Evolutionary conservation across 2,113 vertebrate genomes (phyloP).

Genomic region (Charadrius vociferus): DNA sequence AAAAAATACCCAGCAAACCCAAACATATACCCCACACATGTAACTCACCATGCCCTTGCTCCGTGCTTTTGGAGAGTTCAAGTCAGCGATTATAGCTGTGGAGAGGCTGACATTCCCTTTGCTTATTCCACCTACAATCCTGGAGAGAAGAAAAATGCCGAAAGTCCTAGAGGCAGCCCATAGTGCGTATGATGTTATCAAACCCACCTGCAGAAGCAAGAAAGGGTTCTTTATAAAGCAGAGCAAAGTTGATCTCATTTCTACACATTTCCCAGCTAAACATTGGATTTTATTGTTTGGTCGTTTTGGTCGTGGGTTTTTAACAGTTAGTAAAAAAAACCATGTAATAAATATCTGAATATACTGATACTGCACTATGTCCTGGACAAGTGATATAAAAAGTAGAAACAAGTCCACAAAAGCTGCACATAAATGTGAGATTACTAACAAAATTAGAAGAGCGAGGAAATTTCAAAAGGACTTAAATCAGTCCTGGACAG

Average conservation of each 20-base stretch:
- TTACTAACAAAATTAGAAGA: not conserved
- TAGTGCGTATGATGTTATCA: conserved; percentile 86
- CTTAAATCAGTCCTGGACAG: not conserved
- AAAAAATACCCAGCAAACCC: not conserved
- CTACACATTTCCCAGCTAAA: not conserved
- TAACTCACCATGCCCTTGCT: conserved; percentile 91
- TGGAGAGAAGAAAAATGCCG: conserved; percentile 89
- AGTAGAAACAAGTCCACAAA: not conserved
- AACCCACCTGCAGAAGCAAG: conserved; percentile 79
- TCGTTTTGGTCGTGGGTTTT: not conserved
- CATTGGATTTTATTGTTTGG: not conserved
- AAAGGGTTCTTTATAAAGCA: not conserved
- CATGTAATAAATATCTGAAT: not conserved
- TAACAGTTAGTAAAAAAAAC: not conserved
- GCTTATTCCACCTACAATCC: conserved; percentile 89
- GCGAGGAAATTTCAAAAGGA: not conserved
- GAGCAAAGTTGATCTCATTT: not conserved
- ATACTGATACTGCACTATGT: not conserved
- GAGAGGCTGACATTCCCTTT: conserved; percentile 96
- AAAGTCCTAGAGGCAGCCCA: conserved; percentile 93
- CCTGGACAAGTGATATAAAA: not conserved
- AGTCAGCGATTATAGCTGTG: conserved; percentile 90
- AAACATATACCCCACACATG: not conserved
- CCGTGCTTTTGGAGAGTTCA: conserved; percentile 83
- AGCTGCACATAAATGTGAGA: not conserved